phyloP scores from a whole-genome alignment of 1,140 invertebrate genomes.

The Aleiodes sp. region DNA sequence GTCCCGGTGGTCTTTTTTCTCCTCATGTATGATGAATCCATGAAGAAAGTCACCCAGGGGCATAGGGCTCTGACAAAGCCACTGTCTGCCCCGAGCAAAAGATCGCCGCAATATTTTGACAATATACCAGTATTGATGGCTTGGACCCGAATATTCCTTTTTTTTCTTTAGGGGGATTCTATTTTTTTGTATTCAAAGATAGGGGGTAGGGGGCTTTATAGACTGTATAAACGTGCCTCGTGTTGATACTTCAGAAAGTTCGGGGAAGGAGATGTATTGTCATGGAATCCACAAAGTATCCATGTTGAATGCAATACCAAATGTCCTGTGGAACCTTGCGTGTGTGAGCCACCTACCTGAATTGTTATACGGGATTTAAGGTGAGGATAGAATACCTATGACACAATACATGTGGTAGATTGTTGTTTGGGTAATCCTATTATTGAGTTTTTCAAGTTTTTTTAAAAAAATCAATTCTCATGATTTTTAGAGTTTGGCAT shows the following conservation, averaged over 20 bases:
- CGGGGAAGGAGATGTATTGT: not conserved
- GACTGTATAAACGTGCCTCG: constrained; percentile 1
- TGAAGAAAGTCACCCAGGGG: constrained; percentile 55
- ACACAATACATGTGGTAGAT: constrained; percentile 62
- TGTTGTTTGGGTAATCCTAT: constrained; percentile 67
- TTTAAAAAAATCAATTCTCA: constrained; percentile 45
- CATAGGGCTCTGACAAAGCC: constrained; percentile 28
- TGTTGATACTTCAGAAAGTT: constrained; percentile 10
- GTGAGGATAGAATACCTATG: constrained; percentile 19
- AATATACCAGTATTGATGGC: constrained; percentile 59
- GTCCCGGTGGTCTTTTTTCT: constrained; percentile 20
- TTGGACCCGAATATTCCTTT: constrained; percentile 34
- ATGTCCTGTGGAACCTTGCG: constrained; percentile 44
- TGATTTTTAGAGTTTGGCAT: constrained; percentile 44
- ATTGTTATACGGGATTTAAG: not conserved
- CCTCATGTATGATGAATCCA: constrained; percentile 10
- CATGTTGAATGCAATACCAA: constrained; percentile 51
- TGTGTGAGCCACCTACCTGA: constrained; percentile 33
- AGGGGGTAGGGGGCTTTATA: not conserved
- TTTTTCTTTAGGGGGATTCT: constrained; percentile 31
- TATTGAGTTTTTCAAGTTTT: constrained; percentile 58
- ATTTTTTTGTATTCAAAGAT: constrained; percentile 16
- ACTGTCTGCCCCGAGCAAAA: constrained; percentile 37
- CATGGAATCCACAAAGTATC: constrained; percentile 24
- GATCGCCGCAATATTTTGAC: constrained; percentile 67